Percentiles rank a stretch among this genome's conserved stretches.
These are phyloP conservation scores for Lordiphosa collinella DNA, from an alignment of 1,140 invertebrate species.

Conservation along the genomic window DNA sequence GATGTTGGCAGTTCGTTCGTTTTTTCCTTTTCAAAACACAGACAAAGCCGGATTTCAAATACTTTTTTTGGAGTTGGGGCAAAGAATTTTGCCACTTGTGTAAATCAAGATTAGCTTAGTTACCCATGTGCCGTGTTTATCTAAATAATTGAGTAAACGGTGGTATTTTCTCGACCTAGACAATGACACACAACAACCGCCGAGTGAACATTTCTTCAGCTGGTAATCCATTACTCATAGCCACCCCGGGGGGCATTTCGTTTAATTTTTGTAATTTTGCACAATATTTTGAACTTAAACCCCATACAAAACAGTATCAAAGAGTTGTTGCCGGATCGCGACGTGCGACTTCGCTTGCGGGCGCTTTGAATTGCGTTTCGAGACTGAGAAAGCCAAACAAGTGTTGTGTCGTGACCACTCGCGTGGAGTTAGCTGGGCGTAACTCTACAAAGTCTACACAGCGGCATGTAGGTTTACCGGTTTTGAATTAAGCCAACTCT, in stretches of 20 bases:
- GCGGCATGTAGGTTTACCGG: slow-evolving; percentile 29
- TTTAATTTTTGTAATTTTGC: slow-evolving; percentile 40
- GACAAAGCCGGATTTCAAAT: slow-evolving; percentile 6
- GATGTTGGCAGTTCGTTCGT: slow-evolving; percentile 8
- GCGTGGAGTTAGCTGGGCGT: slow-evolving; percentile 24
- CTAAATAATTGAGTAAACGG: slow-evolving; percentile 14
- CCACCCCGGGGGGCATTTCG: slow-evolving; percentile 23
- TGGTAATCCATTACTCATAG: slow-evolving; percentile 39
- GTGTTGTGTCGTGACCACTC: slow-evolving; percentile 30
- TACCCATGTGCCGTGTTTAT: background rate
- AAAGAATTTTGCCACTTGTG: background rate
- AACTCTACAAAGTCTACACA: slow-evolving; percentile 55
- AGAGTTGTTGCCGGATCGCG: slow-evolving; percentile 37
- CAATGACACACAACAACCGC: slow-evolving; percentile 25
- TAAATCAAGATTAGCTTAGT: background rate
- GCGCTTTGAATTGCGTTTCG: slow-evolving; percentile 59
- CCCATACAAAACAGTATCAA: slow-evolving; percentile 56
- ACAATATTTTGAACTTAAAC: slow-evolving; percentile 34
- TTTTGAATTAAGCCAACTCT: slow-evolving; percentile 17
- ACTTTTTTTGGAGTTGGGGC: too few species aligned
- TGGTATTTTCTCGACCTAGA: slow-evolving; percentile 13
- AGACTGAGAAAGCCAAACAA: slow-evolving; percentile 69
- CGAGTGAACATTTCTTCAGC: background rate
- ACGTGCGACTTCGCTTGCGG: slow-evolving; percentile 31
- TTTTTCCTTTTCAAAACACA: slow-evolving; percentile 23